These are phyloP conservation scores for Butorides virescens DNA, from an alignment of 2,113 vertebrate species.

Conservation along the genomic window DNA sequence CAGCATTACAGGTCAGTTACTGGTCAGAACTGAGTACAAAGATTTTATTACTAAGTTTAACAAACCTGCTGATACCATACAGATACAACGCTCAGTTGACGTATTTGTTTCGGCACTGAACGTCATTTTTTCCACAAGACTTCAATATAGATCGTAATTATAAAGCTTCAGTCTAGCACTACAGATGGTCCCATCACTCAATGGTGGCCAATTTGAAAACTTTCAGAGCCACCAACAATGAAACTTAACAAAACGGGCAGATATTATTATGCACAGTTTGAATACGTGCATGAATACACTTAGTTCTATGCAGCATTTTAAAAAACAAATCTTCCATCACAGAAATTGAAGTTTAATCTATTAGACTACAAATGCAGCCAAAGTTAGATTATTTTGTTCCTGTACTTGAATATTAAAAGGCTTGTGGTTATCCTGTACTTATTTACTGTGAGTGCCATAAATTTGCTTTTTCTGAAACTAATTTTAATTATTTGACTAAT, in stretches of 20 bases:
- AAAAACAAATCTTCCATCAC: background rate
- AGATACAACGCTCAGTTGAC: background rate
- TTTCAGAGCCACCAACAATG: background rate
- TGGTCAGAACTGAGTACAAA: background rate
- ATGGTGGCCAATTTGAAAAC: background rate
- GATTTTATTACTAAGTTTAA: background rate
- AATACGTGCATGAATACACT: background rate
- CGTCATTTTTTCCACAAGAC: background rate
- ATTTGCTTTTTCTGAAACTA: background rate
- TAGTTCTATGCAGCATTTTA: background rate
- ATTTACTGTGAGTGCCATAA: background rate
- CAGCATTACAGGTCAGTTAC: background rate
- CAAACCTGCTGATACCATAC: background rate
- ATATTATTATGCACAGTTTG: background rate
- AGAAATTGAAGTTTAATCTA: background rate
- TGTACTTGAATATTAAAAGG: background rate
- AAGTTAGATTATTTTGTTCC: background rate
- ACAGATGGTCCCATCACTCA: background rate
- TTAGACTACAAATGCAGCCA: background rate
- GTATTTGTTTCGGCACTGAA: background rate
- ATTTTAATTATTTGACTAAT: background rate
- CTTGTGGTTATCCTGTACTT: background rate
- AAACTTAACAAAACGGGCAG: background rate
- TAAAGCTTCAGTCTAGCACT: background rate
- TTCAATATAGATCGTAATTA: background rate